Conservation (phyloP, 2,888 invertebrate species). For the Cheilosia impressa region DNA sequence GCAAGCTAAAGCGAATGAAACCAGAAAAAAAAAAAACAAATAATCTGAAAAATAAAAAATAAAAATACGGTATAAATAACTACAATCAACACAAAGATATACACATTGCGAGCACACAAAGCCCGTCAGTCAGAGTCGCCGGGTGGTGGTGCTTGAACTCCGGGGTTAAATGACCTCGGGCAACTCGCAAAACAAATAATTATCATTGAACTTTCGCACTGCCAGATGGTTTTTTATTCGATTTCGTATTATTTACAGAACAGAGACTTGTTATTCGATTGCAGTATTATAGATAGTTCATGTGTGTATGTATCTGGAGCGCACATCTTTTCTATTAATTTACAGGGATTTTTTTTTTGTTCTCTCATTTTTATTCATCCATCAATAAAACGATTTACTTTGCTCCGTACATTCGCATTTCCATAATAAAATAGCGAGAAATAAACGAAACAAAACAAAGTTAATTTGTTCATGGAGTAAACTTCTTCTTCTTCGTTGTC, state of each 20-base stretch:
- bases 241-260: slow-evolving; percentile 2
- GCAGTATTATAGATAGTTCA: slow-evolving; percentile 19
- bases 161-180: slow-evolving; percentile 75
- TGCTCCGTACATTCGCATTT: slow-evolving; percentile 30
- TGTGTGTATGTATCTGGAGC: slow-evolving; percentile 25
- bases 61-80: slow-evolving; percentile 8
- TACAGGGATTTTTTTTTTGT: slow-evolving; percentile 45
- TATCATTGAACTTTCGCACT: slow-evolving; percentile 73
- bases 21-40: slow-evolving; percentile 10
- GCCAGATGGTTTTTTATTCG: slow-evolving; percentile 56
- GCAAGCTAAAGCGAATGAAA: slow-evolving; percentile 51
- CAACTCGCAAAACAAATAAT: slow-evolving; percentile 74
- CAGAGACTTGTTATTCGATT: slow-evolving; percentile 46
- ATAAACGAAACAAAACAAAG: slow-evolving; percentile 60
- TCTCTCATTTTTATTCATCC: slow-evolving; percentile 14
- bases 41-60: slow-evolving; percentile 47
- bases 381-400: slow-evolving; percentile 53
- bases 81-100: slow-evolving; percentile 37
- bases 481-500: slow-evolving; percentile 8
- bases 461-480: slow-evolving; percentile 41
- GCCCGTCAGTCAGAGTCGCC: slow-evolving; percentile 8
- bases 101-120: neutral
- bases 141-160: slow-evolving; percentile 68
- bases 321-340: slow-evolving; percentile 70
- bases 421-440: slow-evolving; percentile 37